These are phyloP conservation scores for Nipponia nippon DNA, from an alignment of 2,113 vertebrate species.

Conservation along the genomic window DNA sequence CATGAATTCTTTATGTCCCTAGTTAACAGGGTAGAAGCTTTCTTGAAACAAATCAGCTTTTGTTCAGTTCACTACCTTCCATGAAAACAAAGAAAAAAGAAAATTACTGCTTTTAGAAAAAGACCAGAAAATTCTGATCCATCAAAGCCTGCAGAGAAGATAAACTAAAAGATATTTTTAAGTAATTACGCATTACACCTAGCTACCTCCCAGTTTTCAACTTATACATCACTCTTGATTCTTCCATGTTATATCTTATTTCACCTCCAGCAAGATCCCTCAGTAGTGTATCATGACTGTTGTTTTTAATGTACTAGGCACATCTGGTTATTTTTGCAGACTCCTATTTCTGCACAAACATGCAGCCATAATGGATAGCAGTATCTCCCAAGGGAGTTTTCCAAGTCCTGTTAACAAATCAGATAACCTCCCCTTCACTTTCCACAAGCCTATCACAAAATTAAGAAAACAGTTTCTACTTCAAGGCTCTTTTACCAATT, in stretches of 20 bases:
- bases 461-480: background rate
- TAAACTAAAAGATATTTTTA: background rate
- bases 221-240: background rate
- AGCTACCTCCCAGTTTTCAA: background rate
- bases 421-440: background rate
- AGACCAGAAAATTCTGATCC: background rate
- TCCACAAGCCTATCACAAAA: background rate
- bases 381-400: background rate
- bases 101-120: background rate
- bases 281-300: background rate
- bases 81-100: slow-evolving; percentile 4
- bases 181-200: background rate
- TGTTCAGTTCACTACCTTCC: slow-evolving; percentile 1
- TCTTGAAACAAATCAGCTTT: background rate
- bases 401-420: background rate
- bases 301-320: background rate
- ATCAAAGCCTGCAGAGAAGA: background rate
- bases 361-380: background rate
- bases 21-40: background rate
- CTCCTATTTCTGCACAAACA: background rate
- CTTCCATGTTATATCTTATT: background rate
- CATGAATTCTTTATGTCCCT: slow-evolving; percentile 48
- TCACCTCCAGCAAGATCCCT: background rate
- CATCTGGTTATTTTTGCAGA: slow-evolving; percentile 7
- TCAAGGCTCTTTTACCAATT: background rate